A percentile compares a stretch with the other conserved stretches of the same genome.
Evolutionary conservation across 2,888 invertebrate species (phyloP).

Genomic region (Caenorhabditis panamensis): DNA sequence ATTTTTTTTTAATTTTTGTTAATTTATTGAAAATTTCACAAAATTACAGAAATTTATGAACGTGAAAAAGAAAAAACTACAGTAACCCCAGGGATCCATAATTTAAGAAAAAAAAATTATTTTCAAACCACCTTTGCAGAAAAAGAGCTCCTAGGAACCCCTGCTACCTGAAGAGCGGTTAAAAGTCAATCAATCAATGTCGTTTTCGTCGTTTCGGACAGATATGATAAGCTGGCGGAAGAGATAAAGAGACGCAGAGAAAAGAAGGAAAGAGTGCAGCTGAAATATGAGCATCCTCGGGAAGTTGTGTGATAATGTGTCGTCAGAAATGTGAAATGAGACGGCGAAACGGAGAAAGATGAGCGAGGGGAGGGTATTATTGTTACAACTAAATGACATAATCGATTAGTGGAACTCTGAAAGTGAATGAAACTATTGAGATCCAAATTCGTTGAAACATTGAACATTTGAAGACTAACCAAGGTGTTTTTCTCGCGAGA

Average conservation of each 20-base stretch:
- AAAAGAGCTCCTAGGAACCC: not conserved
- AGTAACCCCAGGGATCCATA: too few relatives aligned
- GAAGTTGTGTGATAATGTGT: conserved; percentile 41
- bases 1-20: too few relatives aligned
- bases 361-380: conserved; percentile 17
- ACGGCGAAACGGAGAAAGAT: not conserved
- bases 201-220: conserved; percentile 28
- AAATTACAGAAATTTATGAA: too few relatives aligned
- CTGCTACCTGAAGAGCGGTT: conserved; percentile 12
- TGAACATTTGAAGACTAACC: too few relatives aligned
- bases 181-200: conserved; percentile 58
- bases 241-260: conserved; percentile 5
- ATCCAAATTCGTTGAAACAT: too few relatives aligned
- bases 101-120: not conserved
- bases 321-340: conserved; percentile 16
- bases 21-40: too few relatives aligned
- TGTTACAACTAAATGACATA: conserved; percentile 15
- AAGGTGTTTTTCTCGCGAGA: too few relatives aligned
- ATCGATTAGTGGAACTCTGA: too few relatives aligned
- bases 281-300: conserved; percentile 46
- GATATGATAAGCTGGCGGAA: not conserved
- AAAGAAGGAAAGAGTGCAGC: conserved; percentile 34
- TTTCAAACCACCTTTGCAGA: not conserved
- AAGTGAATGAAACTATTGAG: too few relatives aligned
- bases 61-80: too few relatives aligned